These are phyloP conservation scores for Elysia crispata DNA, from an alignment of 2,888 invertebrate genomes.

Conservation along the genomic window DNA sequence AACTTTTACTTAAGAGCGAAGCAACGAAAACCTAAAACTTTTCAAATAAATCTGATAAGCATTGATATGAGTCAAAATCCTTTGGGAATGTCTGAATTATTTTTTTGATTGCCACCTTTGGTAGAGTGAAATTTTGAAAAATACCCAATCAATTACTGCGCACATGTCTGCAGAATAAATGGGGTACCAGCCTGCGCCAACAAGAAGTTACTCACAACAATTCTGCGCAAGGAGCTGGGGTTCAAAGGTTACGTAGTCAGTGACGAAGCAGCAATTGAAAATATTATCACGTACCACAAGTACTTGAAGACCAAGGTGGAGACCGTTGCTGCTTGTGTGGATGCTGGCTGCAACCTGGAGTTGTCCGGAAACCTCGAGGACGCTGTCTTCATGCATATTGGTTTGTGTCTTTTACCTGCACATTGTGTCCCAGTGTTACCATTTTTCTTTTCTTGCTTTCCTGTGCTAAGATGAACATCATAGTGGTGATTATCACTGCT, in stretches of 20 bases:
- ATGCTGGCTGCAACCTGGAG: conserved; percentile 68
- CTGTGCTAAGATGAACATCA: not conserved
- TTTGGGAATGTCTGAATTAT: too few species aligned
- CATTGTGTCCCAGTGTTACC: not conserved
- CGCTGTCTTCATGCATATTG: conserved; percentile 38
- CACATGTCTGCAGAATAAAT: conserved; percentile 62
- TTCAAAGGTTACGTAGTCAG: conserved; percentile 74
- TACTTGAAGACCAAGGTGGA: conserved; percentile 65
- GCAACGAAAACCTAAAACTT: too few species aligned
- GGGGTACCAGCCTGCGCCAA: conserved; percentile 75
- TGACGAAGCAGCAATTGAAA: conserved; percentile 71
- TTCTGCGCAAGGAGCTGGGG: conserved; percentile 69
- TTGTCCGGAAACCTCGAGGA: conserved; percentile 52
- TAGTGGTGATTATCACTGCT: not conserved
- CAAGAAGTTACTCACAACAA: conserved; percentile 66
- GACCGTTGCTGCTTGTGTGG: conserved; percentile 62
- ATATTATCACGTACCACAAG: conserved; percentile 64
- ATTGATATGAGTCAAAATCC: too few species aligned
- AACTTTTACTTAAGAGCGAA: too few species aligned
- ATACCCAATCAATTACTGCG: too few species aligned
- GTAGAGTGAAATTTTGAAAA: too few species aligned
- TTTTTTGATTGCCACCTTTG: too few species aligned
- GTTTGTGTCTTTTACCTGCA: too few species aligned
- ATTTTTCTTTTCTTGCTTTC: not conserved
- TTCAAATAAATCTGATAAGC: too few species aligned